Evolutionary conservation across 2,797 vertebrate genomes (phyloP).

Genomic region (Champsocephalus gunnari): DNA sequence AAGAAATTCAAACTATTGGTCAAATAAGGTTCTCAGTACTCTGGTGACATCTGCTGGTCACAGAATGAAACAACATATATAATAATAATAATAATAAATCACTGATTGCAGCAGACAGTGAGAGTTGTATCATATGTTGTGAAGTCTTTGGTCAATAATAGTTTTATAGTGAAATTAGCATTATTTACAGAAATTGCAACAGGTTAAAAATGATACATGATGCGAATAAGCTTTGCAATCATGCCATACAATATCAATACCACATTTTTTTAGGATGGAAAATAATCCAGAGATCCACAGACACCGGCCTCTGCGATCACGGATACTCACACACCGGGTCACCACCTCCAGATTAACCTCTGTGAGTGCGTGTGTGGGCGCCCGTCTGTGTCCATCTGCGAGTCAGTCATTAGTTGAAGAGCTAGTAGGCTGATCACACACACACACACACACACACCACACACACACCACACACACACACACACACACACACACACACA

Average conservation of each 20-base stretch:
- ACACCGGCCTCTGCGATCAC: slow-evolving; percentile 21
- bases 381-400: slow-evolving; percentile 49
- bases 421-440: slow-evolving; percentile 27
- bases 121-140: not conserved
- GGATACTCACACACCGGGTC: not conserved
- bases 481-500: slow-evolving; percentile 8
- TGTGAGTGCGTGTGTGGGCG: slow-evolving; percentile 27
- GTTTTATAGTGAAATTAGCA: not conserved
- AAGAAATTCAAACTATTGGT: not conserved
- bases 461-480: slow-evolving; percentile 20
- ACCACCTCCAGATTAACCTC: slow-evolving; percentile 44
- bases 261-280: not conserved
- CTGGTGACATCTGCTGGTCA: slow-evolving; percentile 65
- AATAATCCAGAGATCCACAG: not conserved
- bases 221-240: not conserved
- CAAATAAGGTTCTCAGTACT: not conserved
- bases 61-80: not conserved
- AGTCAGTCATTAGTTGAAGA: slow-evolving; percentile 40
- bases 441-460: slow-evolving; percentile 19
- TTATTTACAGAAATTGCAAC: not conserved
- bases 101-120: not conserved
- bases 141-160: not conserved
- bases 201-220: not conserved
- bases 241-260: not conserved
- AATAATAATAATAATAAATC: no score